These are phyloP conservation scores for Hydropotes inermis DNA, from an alignment of 2,113 vertebrate genomes.

Conservation along the genomic window DNA sequence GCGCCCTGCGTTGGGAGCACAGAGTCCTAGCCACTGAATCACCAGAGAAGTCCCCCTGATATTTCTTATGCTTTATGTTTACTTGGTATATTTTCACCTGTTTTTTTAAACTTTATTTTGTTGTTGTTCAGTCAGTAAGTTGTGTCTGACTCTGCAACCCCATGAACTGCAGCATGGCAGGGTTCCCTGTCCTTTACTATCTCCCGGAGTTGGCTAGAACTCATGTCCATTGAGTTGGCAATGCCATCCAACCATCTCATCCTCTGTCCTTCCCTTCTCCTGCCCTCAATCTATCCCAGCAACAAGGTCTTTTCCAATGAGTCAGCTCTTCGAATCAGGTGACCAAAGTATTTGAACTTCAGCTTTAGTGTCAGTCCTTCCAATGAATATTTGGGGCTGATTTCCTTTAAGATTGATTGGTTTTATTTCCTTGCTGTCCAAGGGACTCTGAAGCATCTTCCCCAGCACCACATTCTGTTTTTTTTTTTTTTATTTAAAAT, in stretches of 20 bases:
- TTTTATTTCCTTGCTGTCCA: not conserved
- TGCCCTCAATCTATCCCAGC: not conserved
- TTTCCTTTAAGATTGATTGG: not conserved
- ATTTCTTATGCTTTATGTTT: not conserved
- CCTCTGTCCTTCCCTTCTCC: not conserved
- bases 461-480: not conserved
- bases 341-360: not conserved
- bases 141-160: not conserved
- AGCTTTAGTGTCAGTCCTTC: not conserved
- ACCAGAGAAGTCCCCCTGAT: not conserved
- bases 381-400: not conserved
- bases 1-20: not conserved
- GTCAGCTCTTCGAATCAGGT: not conserved
- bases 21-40: not conserved
- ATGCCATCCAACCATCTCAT: not conserved
- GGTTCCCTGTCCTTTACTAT: not conserved
- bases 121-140: not conserved
- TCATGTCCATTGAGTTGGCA: not conserved
- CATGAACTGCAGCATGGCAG: not conserved
- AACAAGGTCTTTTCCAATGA: not conserved
- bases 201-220: accelerated
- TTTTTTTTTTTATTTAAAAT: not conserved
- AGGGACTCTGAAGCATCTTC: not conserved
- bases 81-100: not conserved
- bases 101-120: not conserved